Percentiles rank a stretch among this genome's conserved stretches.
These are phyloP conservation scores for Novumbra hubbsi DNA, from an alignment of 2,797 vertebrate species.

Conservation along the genomic window DNA sequence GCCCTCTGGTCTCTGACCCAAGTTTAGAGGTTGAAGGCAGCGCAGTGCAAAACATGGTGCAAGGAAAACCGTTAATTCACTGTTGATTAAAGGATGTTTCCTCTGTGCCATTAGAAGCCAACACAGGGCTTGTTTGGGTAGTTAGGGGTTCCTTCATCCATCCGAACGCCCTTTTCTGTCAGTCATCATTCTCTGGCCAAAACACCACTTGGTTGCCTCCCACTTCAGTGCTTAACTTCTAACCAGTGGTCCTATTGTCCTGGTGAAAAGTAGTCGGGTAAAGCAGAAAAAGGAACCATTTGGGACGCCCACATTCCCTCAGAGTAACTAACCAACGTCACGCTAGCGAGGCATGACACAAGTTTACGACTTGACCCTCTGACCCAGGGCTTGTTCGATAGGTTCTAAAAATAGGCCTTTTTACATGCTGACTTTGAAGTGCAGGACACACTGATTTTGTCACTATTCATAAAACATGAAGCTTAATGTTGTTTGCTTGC, in stretches of 20 bases:
- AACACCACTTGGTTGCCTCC: constrained; percentile 37
- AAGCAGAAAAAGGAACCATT: not conserved
- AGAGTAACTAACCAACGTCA: constrained; percentile 22
- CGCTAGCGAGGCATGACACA: constrained; percentile 47
- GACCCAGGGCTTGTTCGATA: constrained; percentile 35
- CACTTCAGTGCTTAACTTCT: not conserved
- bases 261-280: not conserved
- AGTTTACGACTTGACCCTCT: constrained; percentile 42
- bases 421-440: constrained; percentile 6
- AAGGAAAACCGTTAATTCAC: constrained; percentile 83
- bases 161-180: constrained; percentile 60
- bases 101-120: constrained; percentile 80
- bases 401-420: constrained; percentile 11
- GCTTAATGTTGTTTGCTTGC: not conserved
- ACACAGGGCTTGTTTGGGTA: constrained; percentile 80
- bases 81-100: constrained; percentile 83
- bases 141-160: constrained; percentile 64
- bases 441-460: constrained; percentile 3
- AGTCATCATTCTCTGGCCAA: constrained; percentile 63
- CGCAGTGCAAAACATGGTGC: constrained; percentile 64
- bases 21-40: too few relatives aligned
- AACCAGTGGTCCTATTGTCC: not conserved
- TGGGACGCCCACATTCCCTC: not conserved
- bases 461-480: not conserved
- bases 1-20: too few relatives aligned